Conservation (phyloP, 2,888 invertebrate genomes). For the Odontocolon sp. region DNA sequence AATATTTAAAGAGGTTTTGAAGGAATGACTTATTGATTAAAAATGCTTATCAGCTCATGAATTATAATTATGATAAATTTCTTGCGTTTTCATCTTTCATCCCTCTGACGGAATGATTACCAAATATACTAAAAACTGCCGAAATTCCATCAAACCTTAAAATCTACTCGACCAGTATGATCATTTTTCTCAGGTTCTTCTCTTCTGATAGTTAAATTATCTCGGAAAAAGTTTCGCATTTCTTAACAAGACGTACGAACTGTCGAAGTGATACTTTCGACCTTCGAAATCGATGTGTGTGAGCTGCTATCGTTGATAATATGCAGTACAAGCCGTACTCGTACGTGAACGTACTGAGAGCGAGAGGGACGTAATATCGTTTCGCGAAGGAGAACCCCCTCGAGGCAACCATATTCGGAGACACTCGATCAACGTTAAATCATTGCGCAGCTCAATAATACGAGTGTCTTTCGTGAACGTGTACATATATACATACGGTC, state of each 20-base stretch:
- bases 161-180: too few relatives aligned
- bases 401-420: constrained; percentile 66
- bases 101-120: too few relatives aligned
- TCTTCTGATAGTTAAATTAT: background rate
- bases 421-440: constrained; percentile 71
- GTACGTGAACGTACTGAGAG: background rate
- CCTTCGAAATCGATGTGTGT: background rate
- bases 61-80: too few relatives aligned
- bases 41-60: too few relatives aligned
- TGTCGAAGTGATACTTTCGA: background rate
- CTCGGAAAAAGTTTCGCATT: background rate
- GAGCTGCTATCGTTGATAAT: constrained; percentile 26
- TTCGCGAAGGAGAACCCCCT: constrained; percentile 49
- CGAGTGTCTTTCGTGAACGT: constrained; percentile 43
- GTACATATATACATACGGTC: constrained; percentile 13
- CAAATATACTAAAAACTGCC: too few relatives aligned
- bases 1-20: background rate
- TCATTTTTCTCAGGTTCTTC: background rate
- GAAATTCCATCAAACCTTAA: too few relatives aligned
- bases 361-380: constrained; percentile 51
- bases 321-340: background rate
- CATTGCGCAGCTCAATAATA: constrained; percentile 63
- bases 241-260: background rate
- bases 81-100: too few relatives aligned
- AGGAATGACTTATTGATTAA: too few relatives aligned